phyloP scores from a whole-genome alignment of 2,797 vertebrate genomes.

The Ispidina picta region DNA sequence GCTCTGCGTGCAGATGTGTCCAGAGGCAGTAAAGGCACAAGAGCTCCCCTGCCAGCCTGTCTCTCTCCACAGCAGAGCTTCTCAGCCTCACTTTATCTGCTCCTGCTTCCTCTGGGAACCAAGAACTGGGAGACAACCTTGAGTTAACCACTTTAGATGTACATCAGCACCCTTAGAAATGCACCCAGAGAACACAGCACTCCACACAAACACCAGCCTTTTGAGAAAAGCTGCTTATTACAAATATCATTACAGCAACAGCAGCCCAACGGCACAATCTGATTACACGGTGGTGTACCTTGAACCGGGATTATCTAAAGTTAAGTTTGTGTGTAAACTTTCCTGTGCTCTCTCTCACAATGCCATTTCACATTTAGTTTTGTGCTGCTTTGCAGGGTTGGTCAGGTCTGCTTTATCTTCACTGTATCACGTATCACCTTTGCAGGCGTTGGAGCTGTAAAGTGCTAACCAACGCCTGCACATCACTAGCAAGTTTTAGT shows the following conservation, averaged over 20 bases:
- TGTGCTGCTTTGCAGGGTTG: not conserved
- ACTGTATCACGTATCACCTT: not conserved
- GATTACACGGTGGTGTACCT: not conserved
- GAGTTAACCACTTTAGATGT: not conserved
- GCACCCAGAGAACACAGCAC: not conserved
- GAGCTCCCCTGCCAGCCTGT: not conserved
- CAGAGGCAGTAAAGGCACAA: not conserved
- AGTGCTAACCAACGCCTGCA: not conserved
- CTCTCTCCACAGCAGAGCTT: not conserved
- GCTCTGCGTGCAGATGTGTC: not conserved
- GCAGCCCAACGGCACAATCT: not conserved
- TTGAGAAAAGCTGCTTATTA: conserved; percentile 3
- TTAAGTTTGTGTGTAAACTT: not conserved
- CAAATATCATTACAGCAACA: not conserved
- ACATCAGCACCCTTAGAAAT: not conserved
- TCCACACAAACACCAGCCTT: fast-evolving
- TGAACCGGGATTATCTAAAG: not conserved
- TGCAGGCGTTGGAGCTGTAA: not conserved
- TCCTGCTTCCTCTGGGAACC: not conserved
- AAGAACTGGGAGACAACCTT: not conserved
- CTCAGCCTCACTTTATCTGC: not conserved
- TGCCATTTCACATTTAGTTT: not conserved
- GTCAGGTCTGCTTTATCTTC: not conserved
- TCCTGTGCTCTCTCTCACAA: not conserved
- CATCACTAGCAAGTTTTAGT: not conserved